A percentile compares a stretch with the other conserved stretches of the same genome.
phyloP scores from a whole-genome alignment of 2,113 vertebrate species.

The Crocuta crocuta region DNA sequence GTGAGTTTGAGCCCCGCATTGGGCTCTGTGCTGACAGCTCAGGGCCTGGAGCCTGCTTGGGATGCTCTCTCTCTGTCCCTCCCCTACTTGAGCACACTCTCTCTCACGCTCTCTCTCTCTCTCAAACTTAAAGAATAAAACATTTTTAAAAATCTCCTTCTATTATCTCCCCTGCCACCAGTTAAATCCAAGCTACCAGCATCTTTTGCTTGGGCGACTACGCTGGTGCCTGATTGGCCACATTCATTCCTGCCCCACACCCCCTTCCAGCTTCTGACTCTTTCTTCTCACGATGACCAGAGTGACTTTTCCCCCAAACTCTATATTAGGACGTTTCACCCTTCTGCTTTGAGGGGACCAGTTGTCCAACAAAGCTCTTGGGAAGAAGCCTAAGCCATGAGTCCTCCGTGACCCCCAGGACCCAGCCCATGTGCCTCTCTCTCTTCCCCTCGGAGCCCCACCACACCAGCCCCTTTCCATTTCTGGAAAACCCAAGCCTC shows the following conservation, averaged over 20 bases:
- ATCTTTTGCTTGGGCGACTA: background rate
- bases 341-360: background rate
- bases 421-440: no score
- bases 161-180: background rate
- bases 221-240: no score
- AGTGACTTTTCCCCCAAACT: background rate
- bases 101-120: no score
- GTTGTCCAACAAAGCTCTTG: no score
- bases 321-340: background rate
- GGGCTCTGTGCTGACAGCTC: no score
- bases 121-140: no score
- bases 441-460: no score
- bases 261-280: background rate
- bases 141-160: background rate
- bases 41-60: no score
- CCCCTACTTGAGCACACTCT: no score
- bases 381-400: background rate
- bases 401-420: background rate
- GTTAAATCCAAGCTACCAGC: background rate
- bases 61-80: no score
- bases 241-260: background rate
- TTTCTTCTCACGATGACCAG: background rate
- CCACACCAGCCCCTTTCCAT: background rate
- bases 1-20: no score
- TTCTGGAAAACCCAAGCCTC: background rate